Conservation (phyloP, 2,113 vertebrate species). For the Eonycteris spelaea region DNA sequence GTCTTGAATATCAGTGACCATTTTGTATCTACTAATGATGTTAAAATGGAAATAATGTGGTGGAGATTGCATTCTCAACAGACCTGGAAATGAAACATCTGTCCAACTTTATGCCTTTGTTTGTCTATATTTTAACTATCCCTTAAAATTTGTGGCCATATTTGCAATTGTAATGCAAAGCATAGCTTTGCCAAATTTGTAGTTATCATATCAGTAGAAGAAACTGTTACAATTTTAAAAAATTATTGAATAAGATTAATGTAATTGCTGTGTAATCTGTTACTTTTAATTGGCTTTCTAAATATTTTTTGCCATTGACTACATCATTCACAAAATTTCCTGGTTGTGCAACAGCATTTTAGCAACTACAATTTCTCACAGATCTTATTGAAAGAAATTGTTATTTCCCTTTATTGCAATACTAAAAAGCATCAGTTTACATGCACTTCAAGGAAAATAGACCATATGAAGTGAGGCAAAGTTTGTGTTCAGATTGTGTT, state of each 20-base stretch:
- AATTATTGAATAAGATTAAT: neutral
- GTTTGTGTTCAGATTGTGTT: constrained; percentile 52
- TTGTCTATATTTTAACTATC: neutral
- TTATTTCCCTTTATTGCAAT: neutral
- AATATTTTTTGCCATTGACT: neutral
- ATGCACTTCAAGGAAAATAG: neutral
- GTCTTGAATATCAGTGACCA: neutral
- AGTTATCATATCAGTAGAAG: neutral
- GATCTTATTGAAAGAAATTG: neutral
- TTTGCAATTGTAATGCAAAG: neutral
- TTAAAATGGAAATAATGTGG: neutral
- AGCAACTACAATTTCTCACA: neutral
- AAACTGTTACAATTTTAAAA: neutral
- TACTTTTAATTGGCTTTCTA: neutral
- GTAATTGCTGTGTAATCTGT: neutral
- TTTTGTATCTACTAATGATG: neutral
- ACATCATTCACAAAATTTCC: neutral
- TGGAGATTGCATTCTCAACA: neutral
- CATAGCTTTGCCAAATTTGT: neutral
- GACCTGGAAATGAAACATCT: neutral
- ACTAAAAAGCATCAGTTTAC: neutral
- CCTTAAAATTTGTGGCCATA: neutral
- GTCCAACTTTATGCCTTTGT: neutral
- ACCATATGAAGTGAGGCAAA: neutral
- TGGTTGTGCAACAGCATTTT: neutral